Evolutionary conservation across 1,140 invertebrate species (phyloP).

Genomic region (Cotesia glomerata): DNA sequence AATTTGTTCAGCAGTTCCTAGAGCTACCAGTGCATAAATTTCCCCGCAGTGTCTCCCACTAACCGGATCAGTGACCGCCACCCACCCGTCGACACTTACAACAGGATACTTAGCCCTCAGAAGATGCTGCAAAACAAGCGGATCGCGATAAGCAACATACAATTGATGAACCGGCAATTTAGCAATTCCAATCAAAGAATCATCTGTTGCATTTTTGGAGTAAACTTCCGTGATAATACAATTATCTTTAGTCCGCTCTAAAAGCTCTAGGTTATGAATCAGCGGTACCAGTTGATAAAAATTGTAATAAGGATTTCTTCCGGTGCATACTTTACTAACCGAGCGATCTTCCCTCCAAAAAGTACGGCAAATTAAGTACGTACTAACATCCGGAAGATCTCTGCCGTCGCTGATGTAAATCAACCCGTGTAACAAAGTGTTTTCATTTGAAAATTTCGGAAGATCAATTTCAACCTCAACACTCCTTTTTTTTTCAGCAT

Average conservation of each 20-base stretch:
- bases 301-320: constrained; percentile 61
- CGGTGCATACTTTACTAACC: constrained; percentile 56
- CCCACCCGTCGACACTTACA: constrained; percentile 68
- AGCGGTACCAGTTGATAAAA: constrained; percentile 67
- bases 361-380: constrained; percentile 62
- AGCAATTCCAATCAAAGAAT: constrained; percentile 63
- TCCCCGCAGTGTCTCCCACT: constrained; percentile 61
- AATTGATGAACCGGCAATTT: constrained; percentile 68
- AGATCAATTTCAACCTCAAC: constrained; percentile 39
- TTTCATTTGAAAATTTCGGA: constrained; percentile 37
- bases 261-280: constrained; percentile 63
- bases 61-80: constrained; percentile 61
- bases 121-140: constrained; percentile 64
- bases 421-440: constrained; percentile 61
- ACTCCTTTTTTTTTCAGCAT: constrained; percentile 7
- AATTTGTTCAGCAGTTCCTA: constrained; percentile 69
- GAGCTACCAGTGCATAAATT: constrained; percentile 65
- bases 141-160: constrained; percentile 68
- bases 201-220: constrained; percentile 50
- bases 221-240: constrained; percentile 66
- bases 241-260: constrained; percentile 66
- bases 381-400: constrained; percentile 52
- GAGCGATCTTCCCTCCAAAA: constrained; percentile 63
- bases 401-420: constrained; percentile 63
- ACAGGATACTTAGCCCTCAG: constrained; percentile 63